Base-by-base conservation (phyloP, 2,113 vertebrate genomes). In the Heterochromis multidens region DNA sequence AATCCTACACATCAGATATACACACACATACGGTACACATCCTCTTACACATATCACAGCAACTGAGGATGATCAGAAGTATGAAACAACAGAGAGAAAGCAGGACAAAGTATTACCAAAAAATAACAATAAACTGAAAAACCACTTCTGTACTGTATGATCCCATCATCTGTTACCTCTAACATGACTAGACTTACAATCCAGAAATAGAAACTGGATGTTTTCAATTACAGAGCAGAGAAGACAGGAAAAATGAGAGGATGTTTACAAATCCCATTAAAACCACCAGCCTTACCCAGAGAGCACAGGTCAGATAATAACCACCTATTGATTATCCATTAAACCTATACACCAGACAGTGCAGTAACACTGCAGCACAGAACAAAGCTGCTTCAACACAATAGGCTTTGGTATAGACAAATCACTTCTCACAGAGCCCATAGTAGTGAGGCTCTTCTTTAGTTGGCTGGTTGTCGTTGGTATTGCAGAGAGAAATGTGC, bases 291-390 rank as follows among this genome's bases (percentile, higher is more conserved):
- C 84, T 81, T 59, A 89, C 85, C 86, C 86, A 91, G 82, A 63
- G 89, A 92, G 89, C 93, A 74, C 52, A 87, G 88, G 87, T 86
- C 88, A 93, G 91, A 94, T 92, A 94, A 95, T 95, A 95, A 93
- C 92, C 78, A 89, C 40, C 67, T 95, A 96, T 96, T 95, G 95
- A 96, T 96, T 95, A 89, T 91, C 93, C 91, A 95, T 96, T 94
- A 95, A 94, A 92, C 77, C 88, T 61, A 91, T 85, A 88, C 74
- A 76, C 61, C 86, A 90, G 70, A 84, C 88, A 89, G 86, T 82
- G 83, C 63, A 23, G 89, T 65, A 23, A 77, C 86, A 83, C 79
- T 80, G 84, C 77, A 91, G 81, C 84, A 85, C 57, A 43, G 78
- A 84, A 82, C 81, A 81, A 27, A 77, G 80, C 84, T 57, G 82